These are phyloP conservation scores for Pandemis heparana DNA, from an alignment of 2,888 invertebrate species.

Conservation along the genomic window DNA sequence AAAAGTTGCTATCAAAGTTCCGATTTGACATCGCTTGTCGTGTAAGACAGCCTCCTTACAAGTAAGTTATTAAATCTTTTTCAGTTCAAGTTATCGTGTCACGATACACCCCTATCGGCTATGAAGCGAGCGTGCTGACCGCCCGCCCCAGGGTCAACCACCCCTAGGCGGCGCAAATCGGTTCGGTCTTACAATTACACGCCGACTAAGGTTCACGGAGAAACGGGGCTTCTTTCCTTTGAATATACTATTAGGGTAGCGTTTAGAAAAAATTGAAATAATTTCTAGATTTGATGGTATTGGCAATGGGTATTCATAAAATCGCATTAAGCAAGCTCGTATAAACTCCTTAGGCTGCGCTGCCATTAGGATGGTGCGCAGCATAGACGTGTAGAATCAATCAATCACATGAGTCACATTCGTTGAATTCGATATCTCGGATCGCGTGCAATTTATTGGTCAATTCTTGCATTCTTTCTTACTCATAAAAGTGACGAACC, in stretches of 20 bases:
- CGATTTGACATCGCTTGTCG: too few relatives aligned
- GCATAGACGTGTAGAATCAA: too few relatives aligned
- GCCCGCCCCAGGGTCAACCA: slow-evolving; percentile 9
- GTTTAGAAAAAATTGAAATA: background rate
- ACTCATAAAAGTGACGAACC: too few relatives aligned
- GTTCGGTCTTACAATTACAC: slow-evolving; percentile 9
- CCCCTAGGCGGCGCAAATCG: background rate
- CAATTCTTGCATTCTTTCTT: too few relatives aligned
- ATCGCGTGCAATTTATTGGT: too few relatives aligned
- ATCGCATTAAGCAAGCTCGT: too few relatives aligned
- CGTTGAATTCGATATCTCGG: background rate
- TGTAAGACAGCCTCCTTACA: background rate
- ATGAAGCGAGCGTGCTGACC: slow-evolving; percentile 11
- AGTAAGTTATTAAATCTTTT: background rate
- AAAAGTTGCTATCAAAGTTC: too few relatives aligned
- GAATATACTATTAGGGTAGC: background rate
- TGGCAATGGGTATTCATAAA: background rate
- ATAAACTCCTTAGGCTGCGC: too few relatives aligned
- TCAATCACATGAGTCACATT: background rate
- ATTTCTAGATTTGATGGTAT: background rate
- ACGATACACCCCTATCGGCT: background rate
- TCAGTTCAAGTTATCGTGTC: background rate
- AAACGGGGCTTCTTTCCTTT: background rate
- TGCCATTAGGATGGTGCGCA: too few relatives aligned
- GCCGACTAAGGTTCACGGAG: background rate